Evolutionary conservation across 2,888 invertebrate species (phyloP), one percentile per base, ranked within the genome.

Genomic region (Drepanosiphum platanoidis): DNA sequence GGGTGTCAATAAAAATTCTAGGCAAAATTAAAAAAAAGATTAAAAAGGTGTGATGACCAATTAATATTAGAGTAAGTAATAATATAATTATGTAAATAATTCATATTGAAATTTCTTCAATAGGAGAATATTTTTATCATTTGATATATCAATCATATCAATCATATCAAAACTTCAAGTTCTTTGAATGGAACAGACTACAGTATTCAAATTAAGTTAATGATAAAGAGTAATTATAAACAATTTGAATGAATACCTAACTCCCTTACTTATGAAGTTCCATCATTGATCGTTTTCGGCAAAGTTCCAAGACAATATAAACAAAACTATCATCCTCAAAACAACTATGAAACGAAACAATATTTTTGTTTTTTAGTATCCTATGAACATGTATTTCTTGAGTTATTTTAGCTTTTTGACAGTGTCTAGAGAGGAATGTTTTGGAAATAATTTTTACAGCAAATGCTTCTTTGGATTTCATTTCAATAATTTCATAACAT

Each of bases 401-500:
- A 0, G 94, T 93, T 94, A 98, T 98, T 92, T 99, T 99, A 88
- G 99, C 98, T 88, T 95, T 95, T 89, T 99, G 99, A 90, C 96
- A 97, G 87, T 94, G 94, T 90, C 99, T 99, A 86, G 94, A 92
- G 91, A 99, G 94, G 80, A 98, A 91, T 87, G 94, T 93, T 90
- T 99, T 99, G 34, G 98, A 95, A 30, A 99, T 97, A 88, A 99
- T 96, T 92, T 99, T 96, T 87, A 98, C 99, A 61, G 99, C 99
- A 90, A 93, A 97, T 0, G 96, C 91, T 88, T 94, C 92, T 88
- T 94, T 93, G n/a, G 93, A 94, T 71, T 92, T 91, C 86, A 93
- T 91, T 89, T 98, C 96, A 88, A 93, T 94, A 87, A 99, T 94
- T 91, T 99, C 98, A 91, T 98, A 99, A 90, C 99, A 99, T 94